A percentile compares a stretch with the other conserved stretches of the same genome.
phyloP scores from a whole-genome alignment of 1,140 invertebrate species.

The Drosophila nigrodunni region DNA sequence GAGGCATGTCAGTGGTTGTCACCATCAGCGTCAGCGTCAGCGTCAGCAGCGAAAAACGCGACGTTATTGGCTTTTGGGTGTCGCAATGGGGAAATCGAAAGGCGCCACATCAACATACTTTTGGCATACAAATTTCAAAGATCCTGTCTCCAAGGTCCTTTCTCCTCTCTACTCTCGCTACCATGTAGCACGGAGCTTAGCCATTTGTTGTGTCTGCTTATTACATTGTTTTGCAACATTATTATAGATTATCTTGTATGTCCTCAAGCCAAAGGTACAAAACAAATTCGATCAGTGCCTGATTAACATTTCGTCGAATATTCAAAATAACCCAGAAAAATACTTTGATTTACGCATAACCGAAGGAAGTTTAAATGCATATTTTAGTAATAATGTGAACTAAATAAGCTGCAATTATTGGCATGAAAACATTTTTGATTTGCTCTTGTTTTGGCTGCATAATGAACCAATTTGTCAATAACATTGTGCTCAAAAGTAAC shows the following conservation, averaged over 20 bases:
- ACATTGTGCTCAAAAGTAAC: too few relatives aligned
- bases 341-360: not conserved
- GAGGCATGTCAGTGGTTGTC: constrained; percentile 74
- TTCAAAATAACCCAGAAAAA: not conserved
- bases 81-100: constrained; percentile 58
- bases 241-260: constrained; percentile 39
- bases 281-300: constrained; percentile 5
- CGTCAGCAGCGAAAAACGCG: constrained; percentile 48
- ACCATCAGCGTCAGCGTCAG: constrained; percentile 66
- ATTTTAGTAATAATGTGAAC: not conserved
- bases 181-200: constrained; percentile 1
- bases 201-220: constrained; percentile 11
- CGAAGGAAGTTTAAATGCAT: not conserved
- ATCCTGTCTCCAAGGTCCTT: not conserved
- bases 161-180: too few relatives aligned
- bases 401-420: not conserved
- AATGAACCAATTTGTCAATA: too few relatives aligned
- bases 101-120: constrained; percentile 27
- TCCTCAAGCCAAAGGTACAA: constrained; percentile 1
- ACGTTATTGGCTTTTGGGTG: constrained; percentile 77
- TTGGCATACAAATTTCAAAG: constrained; percentile 12
- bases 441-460: not conserved
- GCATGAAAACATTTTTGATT: too few relatives aligned
- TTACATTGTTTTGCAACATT: constrained; percentile 39
- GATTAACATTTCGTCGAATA: not conserved